Conservation (phyloP, 2,113 vertebrate species). For the Narcine bancroftii region DNA sequence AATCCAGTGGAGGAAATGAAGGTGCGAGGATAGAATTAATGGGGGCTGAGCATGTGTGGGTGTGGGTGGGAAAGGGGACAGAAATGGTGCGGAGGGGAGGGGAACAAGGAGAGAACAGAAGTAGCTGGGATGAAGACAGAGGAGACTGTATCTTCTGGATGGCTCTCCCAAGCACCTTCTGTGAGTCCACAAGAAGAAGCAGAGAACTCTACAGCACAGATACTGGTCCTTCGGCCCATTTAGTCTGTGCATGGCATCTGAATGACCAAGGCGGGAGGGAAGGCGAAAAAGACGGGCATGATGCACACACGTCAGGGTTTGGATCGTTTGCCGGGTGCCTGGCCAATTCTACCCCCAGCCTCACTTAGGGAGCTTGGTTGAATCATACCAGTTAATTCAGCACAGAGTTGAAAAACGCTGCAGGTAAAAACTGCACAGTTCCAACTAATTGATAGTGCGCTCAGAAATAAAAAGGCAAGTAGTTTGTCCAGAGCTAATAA, state of each 20-base stretch:
- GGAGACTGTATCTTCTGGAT: background rate
- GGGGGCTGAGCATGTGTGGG: too few relatives aligned
- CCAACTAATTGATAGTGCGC: background rate
- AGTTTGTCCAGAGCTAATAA: conserved; percentile 5
- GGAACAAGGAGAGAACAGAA: too few relatives aligned
- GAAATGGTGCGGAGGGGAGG: too few relatives aligned
- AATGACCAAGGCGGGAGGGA: background rate
- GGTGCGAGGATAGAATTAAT: too few relatives aligned
- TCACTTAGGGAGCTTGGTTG: background rate
- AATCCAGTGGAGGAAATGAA: too few relatives aligned
- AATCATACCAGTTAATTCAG: background rate
- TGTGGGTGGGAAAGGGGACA: too few relatives aligned
- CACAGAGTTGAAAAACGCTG: background rate
- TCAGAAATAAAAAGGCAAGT: background rate
- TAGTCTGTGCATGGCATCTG: background rate
- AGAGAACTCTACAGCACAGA: too few relatives aligned
- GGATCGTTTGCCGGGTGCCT: background rate
- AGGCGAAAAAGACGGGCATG: background rate
- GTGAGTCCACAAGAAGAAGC: background rate
- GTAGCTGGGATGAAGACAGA: too few relatives aligned
- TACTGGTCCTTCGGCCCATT: too few relatives aligned
- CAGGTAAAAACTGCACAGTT: background rate
- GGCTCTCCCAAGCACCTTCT: background rate
- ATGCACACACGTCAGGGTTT: background rate
- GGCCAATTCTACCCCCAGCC: background rate